Conservation (phyloP, 2,113 vertebrate genomes). For the Onychostruthus taczanowskii region DNA sequence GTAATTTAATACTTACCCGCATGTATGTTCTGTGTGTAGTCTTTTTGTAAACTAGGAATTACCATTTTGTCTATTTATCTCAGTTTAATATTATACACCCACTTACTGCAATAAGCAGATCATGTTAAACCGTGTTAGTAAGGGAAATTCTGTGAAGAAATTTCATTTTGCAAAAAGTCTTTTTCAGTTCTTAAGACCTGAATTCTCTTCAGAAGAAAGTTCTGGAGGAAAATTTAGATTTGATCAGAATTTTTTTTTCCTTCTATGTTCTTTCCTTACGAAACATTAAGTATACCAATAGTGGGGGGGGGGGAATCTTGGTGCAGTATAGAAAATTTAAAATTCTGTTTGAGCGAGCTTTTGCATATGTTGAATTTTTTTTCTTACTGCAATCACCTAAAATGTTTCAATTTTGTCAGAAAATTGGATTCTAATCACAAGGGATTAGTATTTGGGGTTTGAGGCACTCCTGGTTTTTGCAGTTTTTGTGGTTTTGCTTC, state of each 20-base stretch:
- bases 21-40: not conserved
- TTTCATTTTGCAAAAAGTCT: not conserved
- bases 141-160: not conserved
- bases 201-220: not conserved
- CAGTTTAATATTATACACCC: not conserved
- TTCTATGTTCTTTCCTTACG: not conserved
- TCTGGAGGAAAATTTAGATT: not conserved
- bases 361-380: not conserved
- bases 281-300: not conserved
- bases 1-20: accelerated
- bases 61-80: not conserved
- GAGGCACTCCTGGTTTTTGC: accelerated
- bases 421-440: not conserved
- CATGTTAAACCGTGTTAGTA: not conserved
- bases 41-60: not conserved
- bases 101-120: not conserved
- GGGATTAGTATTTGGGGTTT: not conserved
- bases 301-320: not conserved
- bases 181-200: not conserved
- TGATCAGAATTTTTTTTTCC: not conserved
- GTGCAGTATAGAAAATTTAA: not conserved
- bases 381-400: not conserved
- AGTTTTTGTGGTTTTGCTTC: not conserved
- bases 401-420: not conserved
- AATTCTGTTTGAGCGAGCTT: not conserved